These are phyloP conservation scores for Melanaphis sacchari DNA, from an alignment of 1,140 invertebrate genomes.

Conservation along the genomic window DNA sequence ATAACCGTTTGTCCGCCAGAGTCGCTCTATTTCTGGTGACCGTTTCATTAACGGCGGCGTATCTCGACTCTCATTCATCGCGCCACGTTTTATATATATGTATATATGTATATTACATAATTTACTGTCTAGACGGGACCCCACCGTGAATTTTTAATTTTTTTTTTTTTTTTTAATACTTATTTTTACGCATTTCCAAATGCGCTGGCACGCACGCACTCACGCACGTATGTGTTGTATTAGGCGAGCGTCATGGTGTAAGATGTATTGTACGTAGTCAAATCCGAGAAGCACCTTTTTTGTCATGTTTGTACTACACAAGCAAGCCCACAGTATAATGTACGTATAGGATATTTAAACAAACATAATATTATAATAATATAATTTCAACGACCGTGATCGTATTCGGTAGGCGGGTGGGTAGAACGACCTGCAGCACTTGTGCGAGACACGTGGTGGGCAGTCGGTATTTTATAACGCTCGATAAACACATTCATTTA, in stretches of 20 bases:
- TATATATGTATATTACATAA: not conserved
- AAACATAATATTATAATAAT: not conserved
- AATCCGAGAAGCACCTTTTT: not conserved
- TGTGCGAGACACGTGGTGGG: not conserved
- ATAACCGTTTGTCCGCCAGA: not conserved
- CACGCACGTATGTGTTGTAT: not conserved
- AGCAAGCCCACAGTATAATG: not conserved
- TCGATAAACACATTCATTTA: not conserved
- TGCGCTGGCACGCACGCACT: not conserved
- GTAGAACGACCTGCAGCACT: not conserved
- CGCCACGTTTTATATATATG: not conserved
- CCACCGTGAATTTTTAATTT: slow-evolving; percentile 48
- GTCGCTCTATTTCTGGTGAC: slow-evolving; percentile 45
- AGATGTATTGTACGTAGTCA: not conserved
- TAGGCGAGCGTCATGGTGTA: not conserved
- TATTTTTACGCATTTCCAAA: slow-evolving; percentile 24
- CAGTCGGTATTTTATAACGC: not conserved
- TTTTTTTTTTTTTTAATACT: slow-evolving; percentile 15
- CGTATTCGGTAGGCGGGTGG: not conserved
- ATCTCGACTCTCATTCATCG: slow-evolving; percentile 48
- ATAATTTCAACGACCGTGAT: not conserved
- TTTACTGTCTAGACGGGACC: slow-evolving; percentile 48
- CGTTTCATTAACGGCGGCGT: slow-evolving; percentile 48
- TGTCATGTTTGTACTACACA: not conserved
- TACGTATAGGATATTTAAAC: not conserved